These are phyloP conservation scores for Hybos culiciformis DNA, from an alignment of 2,888 invertebrate genomes.

Conservation along the genomic window DNA sequence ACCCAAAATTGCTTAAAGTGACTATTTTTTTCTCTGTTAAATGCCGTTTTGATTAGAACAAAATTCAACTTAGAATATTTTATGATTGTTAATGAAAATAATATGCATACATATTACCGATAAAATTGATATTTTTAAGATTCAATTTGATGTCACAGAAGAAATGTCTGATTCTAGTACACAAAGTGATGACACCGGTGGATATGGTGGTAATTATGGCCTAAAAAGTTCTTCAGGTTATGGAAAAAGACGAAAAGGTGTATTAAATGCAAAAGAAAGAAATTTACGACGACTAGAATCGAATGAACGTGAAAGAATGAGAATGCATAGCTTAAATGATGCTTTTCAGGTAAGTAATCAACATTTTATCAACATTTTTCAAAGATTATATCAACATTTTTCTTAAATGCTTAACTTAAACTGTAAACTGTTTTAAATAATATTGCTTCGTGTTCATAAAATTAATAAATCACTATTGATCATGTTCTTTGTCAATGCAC, in stretches of 20 bases:
- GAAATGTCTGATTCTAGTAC: conserved; percentile 37
- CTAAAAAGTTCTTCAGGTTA: conserved; percentile 19
- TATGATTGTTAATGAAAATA: too few species aligned
- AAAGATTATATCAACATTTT: background rate
- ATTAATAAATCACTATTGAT: too few species aligned
- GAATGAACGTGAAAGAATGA: conserved; percentile 80
- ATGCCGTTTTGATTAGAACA: too few species aligned
- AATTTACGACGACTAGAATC: conserved; percentile 77
- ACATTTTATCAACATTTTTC: background rate
- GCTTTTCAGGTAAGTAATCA: conserved; percentile 60
- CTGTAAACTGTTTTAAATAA: too few species aligned
- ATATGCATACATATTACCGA: too few species aligned
- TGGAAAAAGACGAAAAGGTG: conserved; percentile 50
- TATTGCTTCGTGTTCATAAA: too few species aligned
- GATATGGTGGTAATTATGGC: conserved; percentile 31
- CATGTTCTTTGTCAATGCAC: too few species aligned
- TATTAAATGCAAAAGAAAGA: conserved; percentile 68
- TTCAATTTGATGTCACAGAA: too few species aligned
- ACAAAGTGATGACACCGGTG: conserved; percentile 35
- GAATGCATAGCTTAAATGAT: conserved; percentile 85
- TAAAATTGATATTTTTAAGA: too few species aligned
- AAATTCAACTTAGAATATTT: too few species aligned
- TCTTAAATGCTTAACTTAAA: background rate
- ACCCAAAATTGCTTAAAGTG: too few species aligned
- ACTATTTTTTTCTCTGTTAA: too few species aligned